Percentiles rank a stretch among this genome's conserved stretches.
phyloP scores from a whole-genome alignment of 2,888 invertebrate genomes.

The Coelopa pilipes region DNA sequence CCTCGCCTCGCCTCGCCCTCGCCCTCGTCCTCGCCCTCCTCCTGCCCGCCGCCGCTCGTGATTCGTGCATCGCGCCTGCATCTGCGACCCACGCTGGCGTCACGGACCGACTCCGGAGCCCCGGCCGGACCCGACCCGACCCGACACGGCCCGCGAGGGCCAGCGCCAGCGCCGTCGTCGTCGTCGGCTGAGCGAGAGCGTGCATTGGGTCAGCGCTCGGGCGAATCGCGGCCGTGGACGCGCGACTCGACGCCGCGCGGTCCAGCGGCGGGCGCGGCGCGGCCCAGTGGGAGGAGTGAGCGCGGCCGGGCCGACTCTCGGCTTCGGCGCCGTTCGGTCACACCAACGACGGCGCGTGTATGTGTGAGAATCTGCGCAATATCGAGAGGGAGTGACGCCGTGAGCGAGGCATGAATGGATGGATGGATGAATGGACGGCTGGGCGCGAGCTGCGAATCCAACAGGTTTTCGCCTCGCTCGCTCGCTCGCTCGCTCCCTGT shows the following conservation, averaged over 20 bases:
- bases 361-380: conserved; percentile 56
- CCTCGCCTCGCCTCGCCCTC: too few relatives aligned
- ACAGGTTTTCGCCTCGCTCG: conserved; percentile 52
- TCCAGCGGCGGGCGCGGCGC: conserved; percentile 15
- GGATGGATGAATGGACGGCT: conserved; percentile 10
- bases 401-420: conserved; percentile 26
- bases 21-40: background rate
- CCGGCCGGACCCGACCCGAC: too few relatives aligned
- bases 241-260: conserved; percentile 5
- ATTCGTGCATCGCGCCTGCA: background rate
- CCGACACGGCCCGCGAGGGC: too few relatives aligned
- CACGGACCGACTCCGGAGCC: too few relatives aligned
- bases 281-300: conserved; percentile 38
- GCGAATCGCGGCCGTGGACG: conserved; percentile 12
- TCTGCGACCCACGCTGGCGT: background rate
- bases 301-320: conserved; percentile 20
- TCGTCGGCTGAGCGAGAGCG: too few relatives aligned
- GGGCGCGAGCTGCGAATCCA: conserved; percentile 43
- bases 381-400: conserved; percentile 45
- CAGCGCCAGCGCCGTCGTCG: too few relatives aligned
- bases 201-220: background rate
- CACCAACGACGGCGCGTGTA: background rate
- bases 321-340: conserved; percentile 41
- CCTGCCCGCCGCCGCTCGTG: background rate
- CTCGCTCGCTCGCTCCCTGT: too few relatives aligned